Percentiles rank a stretch among this genome's conserved stretches.
Evolutionary conservation across 64 coral and sea anemone genomes (phyloP).

Genomic region (Acropora tenuis): DNA sequence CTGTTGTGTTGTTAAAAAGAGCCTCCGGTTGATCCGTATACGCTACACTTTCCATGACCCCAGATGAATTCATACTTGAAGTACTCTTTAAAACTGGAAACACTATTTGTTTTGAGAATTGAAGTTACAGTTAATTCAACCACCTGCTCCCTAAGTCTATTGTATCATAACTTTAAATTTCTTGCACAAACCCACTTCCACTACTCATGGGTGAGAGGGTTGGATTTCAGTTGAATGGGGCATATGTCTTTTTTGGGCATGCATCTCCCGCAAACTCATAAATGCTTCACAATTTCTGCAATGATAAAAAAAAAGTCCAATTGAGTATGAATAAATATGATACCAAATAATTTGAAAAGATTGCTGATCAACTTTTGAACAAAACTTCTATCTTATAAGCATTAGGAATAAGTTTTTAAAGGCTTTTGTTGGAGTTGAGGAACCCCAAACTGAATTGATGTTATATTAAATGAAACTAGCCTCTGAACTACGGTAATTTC

Average conservation of each 20-base stretch:
- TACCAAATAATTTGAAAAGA: not conserved
- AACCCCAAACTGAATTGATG: too few relatives aligned
- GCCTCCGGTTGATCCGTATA: not conserved
- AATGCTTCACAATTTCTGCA: too few relatives aligned
- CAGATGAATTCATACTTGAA: too few relatives aligned
- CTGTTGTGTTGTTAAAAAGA: too few relatives aligned
- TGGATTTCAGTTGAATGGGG: not conserved
- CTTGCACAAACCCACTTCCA: not conserved
- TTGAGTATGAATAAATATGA: not conserved
- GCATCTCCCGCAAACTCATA: too few relatives aligned
- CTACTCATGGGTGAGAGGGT: not conserved
- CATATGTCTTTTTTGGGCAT: not conserved
- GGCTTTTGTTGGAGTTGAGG: not conserved
- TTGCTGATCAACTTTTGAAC: not conserved
- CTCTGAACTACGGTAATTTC: not conserved
- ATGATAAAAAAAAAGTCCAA: slow-evolving; percentile 2
- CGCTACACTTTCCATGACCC: too few relatives aligned
- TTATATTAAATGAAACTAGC: too few relatives aligned
- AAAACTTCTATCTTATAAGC: not conserved
- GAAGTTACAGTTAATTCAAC: not conserved
- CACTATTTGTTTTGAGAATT: too few relatives aligned
- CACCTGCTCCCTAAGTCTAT: not conserved
- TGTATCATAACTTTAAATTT: not conserved
- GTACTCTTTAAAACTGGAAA: too few relatives aligned
- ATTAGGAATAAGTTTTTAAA: not conserved